Conservation (phyloP, 2,888 invertebrate species). For the Anarsia innoxiella region DNA sequence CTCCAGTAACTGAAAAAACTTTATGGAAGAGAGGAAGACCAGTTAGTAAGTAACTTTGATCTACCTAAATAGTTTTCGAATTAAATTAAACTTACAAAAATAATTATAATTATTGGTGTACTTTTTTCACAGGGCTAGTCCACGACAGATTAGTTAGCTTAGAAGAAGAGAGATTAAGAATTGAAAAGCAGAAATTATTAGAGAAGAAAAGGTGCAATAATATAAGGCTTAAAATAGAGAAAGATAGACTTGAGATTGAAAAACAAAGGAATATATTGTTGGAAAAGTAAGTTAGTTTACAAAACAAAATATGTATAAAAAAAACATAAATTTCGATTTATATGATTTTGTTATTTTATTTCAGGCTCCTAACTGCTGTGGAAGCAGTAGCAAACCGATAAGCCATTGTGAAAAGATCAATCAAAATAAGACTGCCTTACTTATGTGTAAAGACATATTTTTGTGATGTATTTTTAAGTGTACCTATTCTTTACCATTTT, state of each 20-base stretch:
- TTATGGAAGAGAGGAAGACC: slow-evolving; percentile 46
- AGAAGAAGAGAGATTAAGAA: slow-evolving; percentile 49
- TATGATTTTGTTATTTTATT: neutral
- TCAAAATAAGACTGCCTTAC: too few relatives aligned
- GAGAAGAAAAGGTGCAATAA: slow-evolving; percentile 52
- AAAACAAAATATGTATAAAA: too few relatives aligned
- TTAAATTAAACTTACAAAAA: neutral
- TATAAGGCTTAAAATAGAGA: slow-evolving; percentile 47
- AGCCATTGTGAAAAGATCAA: too few relatives aligned
- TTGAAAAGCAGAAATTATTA: slow-evolving; percentile 47
- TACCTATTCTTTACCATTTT: too few relatives aligned
- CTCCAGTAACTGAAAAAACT: slow-evolving; percentile 32
- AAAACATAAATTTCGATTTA: neutral
- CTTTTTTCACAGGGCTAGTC: slow-evolving; percentile 30
- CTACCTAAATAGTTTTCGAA: too few relatives aligned
- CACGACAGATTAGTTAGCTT: slow-evolving; percentile 45
- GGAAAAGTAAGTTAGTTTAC: slow-evolving; percentile 40
- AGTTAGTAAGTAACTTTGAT: slow-evolving; percentile 42
- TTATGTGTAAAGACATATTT: too few relatives aligned
- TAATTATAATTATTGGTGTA: neutral
- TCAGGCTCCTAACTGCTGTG: slow-evolving; percentile 42
- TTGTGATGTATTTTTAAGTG: too few relatives aligned
- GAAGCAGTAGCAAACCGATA: slow-evolving; percentile 35
- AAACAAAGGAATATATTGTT: slow-evolving; percentile 43
- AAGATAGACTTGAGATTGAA: slow-evolving; percentile 47